Percentiles rank a stretch among this genome's conserved stretches.
Conservation (phyloP, 92 coral and sea anemone genomes). For the Blastomussa wellsi region DNA sequence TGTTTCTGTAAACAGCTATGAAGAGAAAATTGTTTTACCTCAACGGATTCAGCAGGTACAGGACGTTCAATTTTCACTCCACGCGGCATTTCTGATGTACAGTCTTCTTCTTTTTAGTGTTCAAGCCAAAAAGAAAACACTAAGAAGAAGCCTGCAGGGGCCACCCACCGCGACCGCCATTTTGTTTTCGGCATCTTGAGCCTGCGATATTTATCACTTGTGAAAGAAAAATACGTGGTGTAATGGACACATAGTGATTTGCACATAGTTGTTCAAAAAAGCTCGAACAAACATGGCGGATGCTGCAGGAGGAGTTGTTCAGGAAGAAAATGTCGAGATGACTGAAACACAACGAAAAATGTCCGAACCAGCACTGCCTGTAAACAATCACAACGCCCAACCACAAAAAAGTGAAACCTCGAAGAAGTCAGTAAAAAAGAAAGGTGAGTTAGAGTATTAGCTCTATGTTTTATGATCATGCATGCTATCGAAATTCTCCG, state of each 20-base stretch:
- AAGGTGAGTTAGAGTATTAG: too few species aligned
- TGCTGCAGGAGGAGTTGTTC: slow-evolving; percentile 36
- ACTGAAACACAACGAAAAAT: slow-evolving; percentile 24
- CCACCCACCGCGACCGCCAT: slow-evolving; percentile 85
- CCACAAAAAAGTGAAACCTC: slow-evolving; percentile 28
- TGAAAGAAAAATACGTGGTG: background rate
- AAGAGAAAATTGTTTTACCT: slow-evolving; percentile 56
- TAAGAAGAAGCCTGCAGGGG: background rate
- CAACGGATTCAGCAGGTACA: slow-evolving; percentile 83
- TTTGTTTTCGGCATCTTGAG: slow-evolving; percentile 46
- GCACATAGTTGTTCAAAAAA: background rate
- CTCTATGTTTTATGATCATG: too few species aligned
- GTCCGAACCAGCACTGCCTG: slow-evolving; percentile 48
- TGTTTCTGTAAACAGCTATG: background rate
- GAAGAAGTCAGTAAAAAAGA: slow-evolving; percentile 54
- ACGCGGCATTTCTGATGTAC: slow-evolving; percentile 76
- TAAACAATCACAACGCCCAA: slow-evolving; percentile 28
- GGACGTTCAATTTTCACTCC: slow-evolving; percentile 92
- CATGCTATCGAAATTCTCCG: too few species aligned
- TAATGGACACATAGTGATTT: background rate
- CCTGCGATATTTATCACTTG: slow-evolving; percentile 48
- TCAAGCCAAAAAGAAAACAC: background rate
- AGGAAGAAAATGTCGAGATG: slow-evolving; percentile 15
- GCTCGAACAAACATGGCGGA: slow-evolving; percentile 86
- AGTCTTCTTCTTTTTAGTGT: background rate